A percentile compares a stretch with the other conserved stretches of the same genome.
Conservation (phyloP, 2,113 vertebrate genomes). For the Gasterosteus nipponicus region DNA sequence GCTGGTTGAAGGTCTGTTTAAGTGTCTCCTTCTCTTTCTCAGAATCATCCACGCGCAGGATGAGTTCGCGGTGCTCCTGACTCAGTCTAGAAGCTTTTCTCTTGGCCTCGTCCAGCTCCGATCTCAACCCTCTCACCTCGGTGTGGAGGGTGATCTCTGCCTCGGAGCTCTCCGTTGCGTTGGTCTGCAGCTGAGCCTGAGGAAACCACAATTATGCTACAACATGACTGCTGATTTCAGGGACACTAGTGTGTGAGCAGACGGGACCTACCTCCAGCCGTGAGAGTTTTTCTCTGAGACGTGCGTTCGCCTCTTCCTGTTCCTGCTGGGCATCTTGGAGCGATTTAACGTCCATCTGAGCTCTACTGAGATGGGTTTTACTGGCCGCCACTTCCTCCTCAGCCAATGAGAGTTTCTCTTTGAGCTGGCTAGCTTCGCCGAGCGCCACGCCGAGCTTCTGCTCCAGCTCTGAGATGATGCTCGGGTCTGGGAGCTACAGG, state of each 20-base stretch:
- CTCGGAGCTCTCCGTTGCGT: constrained; percentile 72
- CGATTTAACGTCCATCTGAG: constrained; percentile 50
- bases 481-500: constrained; percentile 83
- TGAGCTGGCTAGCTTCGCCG: constrained; percentile 79
- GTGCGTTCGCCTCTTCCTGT: constrained; percentile 53
- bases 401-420: constrained; percentile 79
- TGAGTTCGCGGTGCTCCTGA: constrained; percentile 84
- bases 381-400: constrained; percentile 84
- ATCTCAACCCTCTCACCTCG: constrained; percentile 83
- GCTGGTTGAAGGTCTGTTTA: constrained; percentile 77
- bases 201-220: not conserved
- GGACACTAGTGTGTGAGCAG: not conserved
- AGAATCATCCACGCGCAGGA: constrained; percentile 78
- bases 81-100: constrained; percentile 74
- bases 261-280: constrained; percentile 75
- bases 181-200: constrained; percentile 75
- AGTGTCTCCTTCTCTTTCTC: constrained; percentile 86
- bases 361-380: constrained; percentile 75
- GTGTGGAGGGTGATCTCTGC: constrained; percentile 81
- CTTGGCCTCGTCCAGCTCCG: constrained; percentile 84
- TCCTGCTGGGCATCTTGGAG: constrained; percentile 56
- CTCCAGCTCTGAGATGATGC: constrained; percentile 82
- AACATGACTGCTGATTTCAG: not conserved
- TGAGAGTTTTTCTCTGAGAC: constrained; percentile 73
- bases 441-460: constrained; percentile 77